A percentile compares a stretch with the other conserved stretches of the same genome.
Conservation (phyloP, 2,113 vertebrate genomes). For the Psammodynastes pulverulentus region DNA sequence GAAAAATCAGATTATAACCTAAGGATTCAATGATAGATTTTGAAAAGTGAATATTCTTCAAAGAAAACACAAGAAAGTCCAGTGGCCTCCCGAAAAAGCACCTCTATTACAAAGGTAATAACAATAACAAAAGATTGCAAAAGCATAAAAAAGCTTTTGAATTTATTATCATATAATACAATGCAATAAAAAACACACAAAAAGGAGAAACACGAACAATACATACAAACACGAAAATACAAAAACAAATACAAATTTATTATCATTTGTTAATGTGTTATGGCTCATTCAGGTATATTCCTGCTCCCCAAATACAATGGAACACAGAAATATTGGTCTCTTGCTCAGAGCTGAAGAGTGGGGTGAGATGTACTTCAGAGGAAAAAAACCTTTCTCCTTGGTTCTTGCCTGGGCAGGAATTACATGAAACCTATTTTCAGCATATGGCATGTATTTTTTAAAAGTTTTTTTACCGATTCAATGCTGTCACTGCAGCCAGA, state of each 20-base stretch:
- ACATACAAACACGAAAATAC: no score
- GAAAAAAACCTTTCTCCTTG: background rate
- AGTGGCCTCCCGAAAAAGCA: no score
- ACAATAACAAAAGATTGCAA: background rate
- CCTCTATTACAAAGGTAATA: background rate
- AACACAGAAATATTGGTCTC: background rate
- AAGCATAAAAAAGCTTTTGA: background rate
- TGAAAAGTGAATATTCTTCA: background rate
- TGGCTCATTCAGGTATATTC: background rate
- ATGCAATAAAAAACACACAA: no score
- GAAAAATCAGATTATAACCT: background rate
- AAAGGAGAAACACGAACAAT: no score
- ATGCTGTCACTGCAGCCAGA: background rate
- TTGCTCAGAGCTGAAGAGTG: background rate
- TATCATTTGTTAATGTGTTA: background rate
- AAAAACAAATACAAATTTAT: no score
- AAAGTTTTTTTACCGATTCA: background rate
- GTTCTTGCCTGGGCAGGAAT: background rate
- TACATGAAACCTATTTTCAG: background rate
- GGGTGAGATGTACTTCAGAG: background rate
- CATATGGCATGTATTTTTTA: background rate
- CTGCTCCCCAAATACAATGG: background rate
- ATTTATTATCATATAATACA: no score
- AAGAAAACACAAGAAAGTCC: no score
- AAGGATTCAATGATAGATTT: background rate